Evolutionary conservation across 2,888 invertebrate species (phyloP).

Genomic region (Chironomus riparius): DNA sequence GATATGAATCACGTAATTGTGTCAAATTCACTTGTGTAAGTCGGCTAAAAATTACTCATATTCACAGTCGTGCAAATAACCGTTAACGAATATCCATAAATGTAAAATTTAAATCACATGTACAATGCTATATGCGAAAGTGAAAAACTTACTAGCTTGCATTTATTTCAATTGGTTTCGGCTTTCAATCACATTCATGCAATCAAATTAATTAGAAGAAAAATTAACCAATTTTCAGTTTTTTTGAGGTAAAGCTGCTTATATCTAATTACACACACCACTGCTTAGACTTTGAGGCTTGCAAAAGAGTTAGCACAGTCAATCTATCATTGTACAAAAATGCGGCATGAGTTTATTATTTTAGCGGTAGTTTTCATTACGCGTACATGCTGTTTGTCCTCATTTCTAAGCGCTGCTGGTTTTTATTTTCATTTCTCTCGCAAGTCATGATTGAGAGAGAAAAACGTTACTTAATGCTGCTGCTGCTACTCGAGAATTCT

Average conservation of each 20-base stretch:
- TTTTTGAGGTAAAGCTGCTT: neutral
- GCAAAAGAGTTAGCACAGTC: neutral
- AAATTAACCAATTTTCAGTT: neutral
- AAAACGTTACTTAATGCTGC: too few relatives aligned
- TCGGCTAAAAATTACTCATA: neutral
- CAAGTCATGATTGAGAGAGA: neutral
- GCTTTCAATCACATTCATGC: neutral
- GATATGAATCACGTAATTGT: slow-evolving; percentile 19
- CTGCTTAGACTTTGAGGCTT: neutral
- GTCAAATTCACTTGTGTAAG: slow-evolving; percentile 13
- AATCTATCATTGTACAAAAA: slow-evolving; percentile 6
- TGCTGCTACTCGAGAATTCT: too few relatives aligned
- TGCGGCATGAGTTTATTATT: slow-evolving; percentile 9
- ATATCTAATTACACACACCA: neutral
- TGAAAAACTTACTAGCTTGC: too few relatives aligned
- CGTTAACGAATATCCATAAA: slow-evolving; percentile 1
- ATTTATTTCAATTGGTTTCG: neutral
- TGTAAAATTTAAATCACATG: too few relatives aligned
- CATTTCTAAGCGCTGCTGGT: slow-evolving; percentile 6
- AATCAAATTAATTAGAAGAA: neutral
- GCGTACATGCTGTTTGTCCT: slow-evolving; percentile 20
- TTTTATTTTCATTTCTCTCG: neutral
- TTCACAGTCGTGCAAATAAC: neutral
- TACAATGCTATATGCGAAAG: neutral
- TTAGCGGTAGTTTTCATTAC: slow-evolving; percentile 20